phyloP scores from a whole-genome alignment of 2,888 invertebrate genomes.

The Habrosyne pyritoides region DNA sequence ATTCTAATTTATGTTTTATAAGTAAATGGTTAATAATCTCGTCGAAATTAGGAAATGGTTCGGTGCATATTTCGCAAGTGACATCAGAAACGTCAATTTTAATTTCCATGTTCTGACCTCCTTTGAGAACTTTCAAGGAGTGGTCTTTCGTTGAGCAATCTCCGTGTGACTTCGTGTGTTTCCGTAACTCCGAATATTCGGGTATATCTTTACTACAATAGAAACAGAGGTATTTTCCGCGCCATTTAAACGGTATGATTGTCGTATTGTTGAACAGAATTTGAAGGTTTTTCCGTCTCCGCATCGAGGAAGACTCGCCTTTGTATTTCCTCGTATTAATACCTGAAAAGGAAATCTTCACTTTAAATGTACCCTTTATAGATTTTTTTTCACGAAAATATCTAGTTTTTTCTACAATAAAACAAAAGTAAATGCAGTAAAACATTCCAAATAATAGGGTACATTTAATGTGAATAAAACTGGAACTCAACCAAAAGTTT shows the following conservation, averaged over 20 bases:
- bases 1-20: conserved; percentile 61
- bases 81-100: conserved; percentile 73
- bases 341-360: conserved; percentile 71
- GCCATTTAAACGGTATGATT: conserved; percentile 77
- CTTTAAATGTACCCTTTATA: conserved; percentile 76
- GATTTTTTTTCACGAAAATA: conserved; percentile 21
- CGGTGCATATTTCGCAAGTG: conserved; percentile 63
- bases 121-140: conserved; percentile 70
- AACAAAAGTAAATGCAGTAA: conserved; percentile 18
- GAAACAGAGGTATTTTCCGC: conserved; percentile 76
- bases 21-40: conserved; percentile 60
- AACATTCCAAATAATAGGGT: conserved; percentile 42
- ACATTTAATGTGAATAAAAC: conserved; percentile 58
- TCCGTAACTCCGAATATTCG: conserved; percentile 60
- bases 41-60: conserved; percentile 47
- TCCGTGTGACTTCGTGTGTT: conserved; percentile 70
- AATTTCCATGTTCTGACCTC: conserved; percentile 76
- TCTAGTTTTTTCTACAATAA: conserved; percentile 28
- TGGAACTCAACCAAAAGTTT: background rate
- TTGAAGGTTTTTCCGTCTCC: conserved; percentile 70
- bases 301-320: conserved; percentile 71
- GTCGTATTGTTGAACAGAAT: conserved; percentile 74
- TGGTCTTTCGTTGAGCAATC: conserved; percentile 67
- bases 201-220: conserved; percentile 70
- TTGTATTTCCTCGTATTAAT: conserved; percentile 65